These are phyloP conservation scores for Nemopilema nomurai DNA, from an alignment of 30 jellyfish, hydroid and myxozoan species.

Conservation along the genomic window DNA sequence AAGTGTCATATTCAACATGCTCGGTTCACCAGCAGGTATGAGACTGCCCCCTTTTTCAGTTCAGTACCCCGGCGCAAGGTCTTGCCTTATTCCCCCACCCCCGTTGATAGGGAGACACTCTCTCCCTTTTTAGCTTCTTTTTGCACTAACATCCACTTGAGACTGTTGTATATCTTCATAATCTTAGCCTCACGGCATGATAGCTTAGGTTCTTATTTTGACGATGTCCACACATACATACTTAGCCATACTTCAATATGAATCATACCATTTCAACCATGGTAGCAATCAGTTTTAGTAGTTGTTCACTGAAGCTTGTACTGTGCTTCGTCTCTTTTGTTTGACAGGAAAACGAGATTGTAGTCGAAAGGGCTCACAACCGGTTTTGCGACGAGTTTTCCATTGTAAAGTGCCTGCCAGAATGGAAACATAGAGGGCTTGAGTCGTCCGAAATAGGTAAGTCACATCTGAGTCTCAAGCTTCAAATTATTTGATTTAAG, in stretches of 20 bases:
- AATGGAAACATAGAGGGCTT: constrained; percentile 87
- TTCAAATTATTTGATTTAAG: background rate
- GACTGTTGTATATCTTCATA: no score
- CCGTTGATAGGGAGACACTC: background rate
- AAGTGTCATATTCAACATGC: constrained; percentile 86
- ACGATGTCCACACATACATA: no score
- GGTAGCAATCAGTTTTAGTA: background rate
- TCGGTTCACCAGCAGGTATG: constrained; percentile 80
- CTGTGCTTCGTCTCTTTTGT: no score
- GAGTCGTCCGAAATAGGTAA: constrained; percentile 65
- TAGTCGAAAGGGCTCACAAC: constrained; percentile 68
- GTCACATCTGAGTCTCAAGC: no score
- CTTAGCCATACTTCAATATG: no score
- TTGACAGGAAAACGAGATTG: constrained; percentile 87
- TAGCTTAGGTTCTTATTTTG: no score
- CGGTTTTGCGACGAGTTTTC: constrained; percentile 59
- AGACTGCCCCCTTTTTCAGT: background rate
- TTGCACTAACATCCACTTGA: no score
- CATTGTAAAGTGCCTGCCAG: constrained; percentile 60
- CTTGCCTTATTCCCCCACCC: background rate
- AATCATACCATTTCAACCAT: background rate
- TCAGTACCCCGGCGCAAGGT: background rate
- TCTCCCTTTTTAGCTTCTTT: background rate
- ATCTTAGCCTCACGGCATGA: no score
- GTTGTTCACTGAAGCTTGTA: no score